Base-by-base conservation (phyloP, 1,140 invertebrate genomes). In the Lucilia cuprina region DNA sequence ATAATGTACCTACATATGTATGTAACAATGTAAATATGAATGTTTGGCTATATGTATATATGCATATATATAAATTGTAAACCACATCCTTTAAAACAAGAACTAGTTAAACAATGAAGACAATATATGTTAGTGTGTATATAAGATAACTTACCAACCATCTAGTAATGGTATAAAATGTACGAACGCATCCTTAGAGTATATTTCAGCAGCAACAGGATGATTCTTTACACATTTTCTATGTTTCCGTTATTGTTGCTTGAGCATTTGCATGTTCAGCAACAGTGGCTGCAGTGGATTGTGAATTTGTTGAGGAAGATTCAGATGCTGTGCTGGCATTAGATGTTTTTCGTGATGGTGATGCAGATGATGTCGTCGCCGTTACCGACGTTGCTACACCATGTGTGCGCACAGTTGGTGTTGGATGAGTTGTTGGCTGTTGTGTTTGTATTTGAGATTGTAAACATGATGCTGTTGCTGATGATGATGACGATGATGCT, bases 141-240 rank as follows among this genome's bases (percentile, higher is more conserved):
- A 5, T 41, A 41, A 10, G 5, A 41, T 5, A 5, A 41, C 41
- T 41, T 41, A 41, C 41, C 41, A 41, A 41, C 10, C 5, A 41
- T 41, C 41, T 41, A 55, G 50, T n/a, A 55, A 55, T 12, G 50
- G 50, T 12, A 55, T 55, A 34, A 17, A 30, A 10, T 41, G 13
- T 19, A 25, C 41, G 41, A 50, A 47, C 12, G 65, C 70, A 65
- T 80, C 65, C 82, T 88, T 89, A 89, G 85, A 90, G 86, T 85
- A 88, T 87, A 85, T 89, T 90, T 89, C 85, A 88, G 87, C 88
- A 89, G 85, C 88, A 88, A 85, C 87, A 86, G 83, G 87, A 88
- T 83, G 88, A 88, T 84, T 89, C 87, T 80, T 85, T 86, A 78
- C 85, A 87, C 85, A 85, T 83, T 83, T 88, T 84, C 87, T 90